phyloP scores from a whole-genome alignment of 2,113 vertebrate genomes.

The Motacilla tschutschensis region DNA sequence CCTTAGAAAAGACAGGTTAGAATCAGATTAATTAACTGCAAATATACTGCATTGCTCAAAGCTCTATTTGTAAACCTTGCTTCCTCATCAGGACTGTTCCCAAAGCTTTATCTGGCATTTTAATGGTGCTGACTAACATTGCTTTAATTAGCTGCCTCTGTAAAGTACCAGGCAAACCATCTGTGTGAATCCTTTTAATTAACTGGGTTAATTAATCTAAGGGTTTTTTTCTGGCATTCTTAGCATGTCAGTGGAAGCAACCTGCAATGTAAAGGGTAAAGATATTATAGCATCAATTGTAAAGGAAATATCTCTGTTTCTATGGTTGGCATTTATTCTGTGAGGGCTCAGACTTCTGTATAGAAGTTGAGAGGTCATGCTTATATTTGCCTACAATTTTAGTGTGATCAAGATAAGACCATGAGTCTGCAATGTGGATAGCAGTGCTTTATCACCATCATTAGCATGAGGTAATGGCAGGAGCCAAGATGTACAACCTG shows the following conservation, averaged over 20 bases:
- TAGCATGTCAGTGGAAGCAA: not conserved
- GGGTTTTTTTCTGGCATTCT: not conserved
- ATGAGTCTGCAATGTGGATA: not conserved
- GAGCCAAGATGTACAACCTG: not conserved
- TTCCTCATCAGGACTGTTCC: not conserved
- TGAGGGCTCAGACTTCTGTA: not conserved
- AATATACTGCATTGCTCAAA: not conserved
- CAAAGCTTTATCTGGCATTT: constrained; percentile 34
- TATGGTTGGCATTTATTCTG: not conserved
- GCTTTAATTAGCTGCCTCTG: constrained; percentile 38
- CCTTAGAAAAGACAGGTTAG: not conserved
- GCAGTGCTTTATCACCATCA: not conserved
- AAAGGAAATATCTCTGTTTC: not conserved
- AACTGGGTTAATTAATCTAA: not conserved
- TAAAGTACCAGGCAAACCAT: constrained; percentile 37
- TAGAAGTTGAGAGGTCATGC: not conserved
- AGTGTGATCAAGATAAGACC: not conserved
- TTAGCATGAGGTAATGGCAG: not conserved
- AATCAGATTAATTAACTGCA: constrained; percentile 30
- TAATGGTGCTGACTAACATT: constrained; percentile 34
- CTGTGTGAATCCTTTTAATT: constrained; percentile 54
- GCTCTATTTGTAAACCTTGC: constrained; percentile 32
- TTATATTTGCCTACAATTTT: not conserved
- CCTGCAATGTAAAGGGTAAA: not conserved
- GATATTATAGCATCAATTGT: not conserved